phyloP scores from a whole-genome alignment of 2,888 invertebrate genomes.

The Deroplatys truncata region DNA sequence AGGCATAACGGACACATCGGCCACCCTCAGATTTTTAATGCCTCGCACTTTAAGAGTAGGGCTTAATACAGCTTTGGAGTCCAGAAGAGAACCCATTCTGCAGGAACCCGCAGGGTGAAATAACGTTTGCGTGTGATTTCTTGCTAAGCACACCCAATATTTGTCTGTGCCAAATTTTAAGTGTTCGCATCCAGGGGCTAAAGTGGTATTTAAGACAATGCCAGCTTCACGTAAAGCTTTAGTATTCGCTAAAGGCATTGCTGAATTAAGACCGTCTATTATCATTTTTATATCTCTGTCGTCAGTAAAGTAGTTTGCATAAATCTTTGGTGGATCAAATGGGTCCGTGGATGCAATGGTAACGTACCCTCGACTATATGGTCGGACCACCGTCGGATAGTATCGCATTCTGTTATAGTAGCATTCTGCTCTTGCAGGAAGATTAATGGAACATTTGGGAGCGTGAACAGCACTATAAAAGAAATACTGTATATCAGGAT shows the following conservation, averaged over 20 bases:
- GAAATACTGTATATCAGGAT: not conserved
- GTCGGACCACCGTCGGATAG: not conserved
- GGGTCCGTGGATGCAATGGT: conserved; percentile 54
- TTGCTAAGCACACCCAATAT: conserved; percentile 37
- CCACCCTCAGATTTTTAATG: conserved; percentile 60
- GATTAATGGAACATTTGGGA: not conserved
- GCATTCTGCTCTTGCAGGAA: not conserved
- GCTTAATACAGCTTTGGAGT: conserved; percentile 59
- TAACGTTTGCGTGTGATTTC: conserved; percentile 46
- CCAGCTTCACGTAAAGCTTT: not conserved
- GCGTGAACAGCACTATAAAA: not conserved
- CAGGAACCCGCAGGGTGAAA: conserved; percentile 81
- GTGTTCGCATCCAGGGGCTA: conserved; percentile 28
- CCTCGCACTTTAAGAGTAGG: conserved; percentile 61
- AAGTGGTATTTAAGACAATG: not conserved
- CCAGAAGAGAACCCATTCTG: conserved; percentile 55
- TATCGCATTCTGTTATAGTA: not conserved
- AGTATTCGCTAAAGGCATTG: not conserved
- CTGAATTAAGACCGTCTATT: conserved; percentile 48
- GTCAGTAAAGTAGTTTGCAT: conserved; percentile 79
- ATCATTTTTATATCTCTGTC: conserved; percentile 65
- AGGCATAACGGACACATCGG: conserved; percentile 68
- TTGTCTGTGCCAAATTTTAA: conserved; percentile 31
- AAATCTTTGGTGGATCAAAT: conserved; percentile 71
- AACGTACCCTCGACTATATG: not conserved